Evolutionary conservation across 2,113 vertebrate species (phyloP), one percentile per base, ranked within the genome.

Genomic region (Lepus timidus): DNA sequence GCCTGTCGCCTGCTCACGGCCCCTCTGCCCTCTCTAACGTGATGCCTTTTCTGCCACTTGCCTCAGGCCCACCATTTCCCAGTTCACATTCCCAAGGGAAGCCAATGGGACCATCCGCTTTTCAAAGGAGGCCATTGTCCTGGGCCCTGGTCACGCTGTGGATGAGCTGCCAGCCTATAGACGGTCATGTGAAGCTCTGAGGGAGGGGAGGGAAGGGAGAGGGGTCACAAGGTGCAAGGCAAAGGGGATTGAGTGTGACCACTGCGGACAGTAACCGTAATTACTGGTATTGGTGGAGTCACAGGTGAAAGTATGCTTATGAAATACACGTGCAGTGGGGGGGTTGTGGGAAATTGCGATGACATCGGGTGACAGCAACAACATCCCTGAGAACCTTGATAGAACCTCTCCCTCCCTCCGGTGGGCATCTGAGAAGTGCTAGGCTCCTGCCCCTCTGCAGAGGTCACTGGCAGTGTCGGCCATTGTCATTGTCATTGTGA

Each of bases 321-420:
- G 95, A 96, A 95, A 80, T 88, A 65, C 88, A 23, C 0, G 0
- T 75, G 78, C 90, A 65, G 90, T 39, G 39, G 36, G 71, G 94
- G 94, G 91, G 94, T 81, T 14, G 85, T 94, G 85, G 82, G 92
- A 95, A 96, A 96, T 80, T 70, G 70, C 85, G 95, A 84, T 96
- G 95, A 92, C 36, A 0, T 2, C 13, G 78, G 71, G 19, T 91
- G 95, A 95, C 64, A 95, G 51, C 27, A 16, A 65, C 88, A 33
- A 6, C 31, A 8, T 73, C 93, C 82, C 31, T 1, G 33, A 88
- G 82, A 82, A 12, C 55, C 55, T n/a, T n/a, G 39, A 88, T 52
- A 88, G 85, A 61, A 29, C 80, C 4, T 0, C 55, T 36, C 36
- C 52, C 14, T 81, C 27, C 61, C 44, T 20, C 25, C 4, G 4